Conservation (phyloP, 1,140 invertebrate genomes). For the Drosophila trapezifrons region DNA sequence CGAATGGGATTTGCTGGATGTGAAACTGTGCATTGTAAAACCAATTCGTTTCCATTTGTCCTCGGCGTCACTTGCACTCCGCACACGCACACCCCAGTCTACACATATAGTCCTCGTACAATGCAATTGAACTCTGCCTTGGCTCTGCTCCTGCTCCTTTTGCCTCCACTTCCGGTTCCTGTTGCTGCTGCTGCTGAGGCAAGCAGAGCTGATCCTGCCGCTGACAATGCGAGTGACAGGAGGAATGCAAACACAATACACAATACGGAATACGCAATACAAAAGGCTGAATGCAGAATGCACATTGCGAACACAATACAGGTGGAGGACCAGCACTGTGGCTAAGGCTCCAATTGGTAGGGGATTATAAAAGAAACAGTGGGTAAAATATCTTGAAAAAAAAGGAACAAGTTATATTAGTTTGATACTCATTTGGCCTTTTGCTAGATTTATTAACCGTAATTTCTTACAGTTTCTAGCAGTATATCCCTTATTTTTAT, state of each 20-base stretch:
- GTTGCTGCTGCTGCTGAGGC: slow-evolving; percentile 4
- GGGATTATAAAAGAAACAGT: slow-evolving; percentile 3
- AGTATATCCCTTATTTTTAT: too few relatives aligned
- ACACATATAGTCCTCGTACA: slow-evolving; percentile 4
- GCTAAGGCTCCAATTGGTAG: slow-evolving; percentile 8
- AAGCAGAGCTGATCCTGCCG: slow-evolving; percentile 34
- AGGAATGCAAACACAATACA: slow-evolving; percentile 62
- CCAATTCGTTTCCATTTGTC: slow-evolving; percentile 73
- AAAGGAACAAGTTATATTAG: too few relatives aligned
- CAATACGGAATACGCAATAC: slow-evolving; percentile 44
- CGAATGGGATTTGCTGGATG: slow-evolving; percentile 57
- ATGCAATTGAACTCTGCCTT: slow-evolving; percentile 61
- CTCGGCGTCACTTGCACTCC: slow-evolving; percentile 48
- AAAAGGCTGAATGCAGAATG: slow-evolving; percentile 47
- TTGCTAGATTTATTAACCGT: too few relatives aligned
- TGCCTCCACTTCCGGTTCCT: slow-evolving; percentile 39
- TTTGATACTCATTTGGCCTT: too few relatives aligned
- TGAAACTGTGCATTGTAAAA: slow-evolving; percentile 60
- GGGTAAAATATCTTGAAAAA: neutral
- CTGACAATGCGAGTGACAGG: slow-evolving; percentile 74
- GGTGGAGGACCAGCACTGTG: slow-evolving; percentile 34
- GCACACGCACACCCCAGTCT: slow-evolving; percentile 6
- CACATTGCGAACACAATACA: slow-evolving; percentile 41
- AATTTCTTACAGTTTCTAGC: too few relatives aligned
- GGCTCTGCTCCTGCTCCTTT: slow-evolving; percentile 3